These are phyloP conservation scores for Ascidia mentula DNA, from an alignment of 23 tunicate species.

Conservation along the genomic window DNA sequence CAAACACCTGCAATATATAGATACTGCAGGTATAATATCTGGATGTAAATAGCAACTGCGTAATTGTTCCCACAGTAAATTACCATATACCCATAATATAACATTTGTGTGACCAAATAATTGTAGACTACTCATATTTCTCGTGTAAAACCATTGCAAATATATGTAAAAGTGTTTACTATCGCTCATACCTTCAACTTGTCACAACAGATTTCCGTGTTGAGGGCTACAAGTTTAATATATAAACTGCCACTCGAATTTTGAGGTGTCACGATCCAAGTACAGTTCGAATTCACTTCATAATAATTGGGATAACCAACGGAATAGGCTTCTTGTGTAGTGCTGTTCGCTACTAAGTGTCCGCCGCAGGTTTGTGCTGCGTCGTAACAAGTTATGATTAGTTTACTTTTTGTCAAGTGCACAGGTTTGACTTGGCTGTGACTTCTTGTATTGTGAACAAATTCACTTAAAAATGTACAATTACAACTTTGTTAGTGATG, in stretches of 20 bases:
- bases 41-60: no score
- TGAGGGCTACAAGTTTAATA: background rate
- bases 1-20: background rate
- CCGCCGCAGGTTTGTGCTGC: conserved; percentile 5
- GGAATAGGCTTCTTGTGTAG: background rate
- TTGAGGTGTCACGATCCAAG: background rate
- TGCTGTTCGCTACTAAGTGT: background rate
- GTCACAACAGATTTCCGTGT: background rate
- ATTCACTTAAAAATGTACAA: no score
- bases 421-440: no score
- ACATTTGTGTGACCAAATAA: no score
- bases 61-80: no score
- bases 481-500: no score
- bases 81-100: no score
- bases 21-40: no score
- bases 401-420: no score
- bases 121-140: no score
- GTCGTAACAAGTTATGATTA: background rate
- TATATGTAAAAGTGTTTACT: background rate
- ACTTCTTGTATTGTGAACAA: no score
- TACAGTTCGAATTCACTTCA: background rate
- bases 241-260: background rate
- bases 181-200: background rate
- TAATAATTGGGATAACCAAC: background rate
- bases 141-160: no score